phyloP scores from a whole-genome alignment of 2,888 invertebrate species.

The Helicoverpa assulta region DNA sequence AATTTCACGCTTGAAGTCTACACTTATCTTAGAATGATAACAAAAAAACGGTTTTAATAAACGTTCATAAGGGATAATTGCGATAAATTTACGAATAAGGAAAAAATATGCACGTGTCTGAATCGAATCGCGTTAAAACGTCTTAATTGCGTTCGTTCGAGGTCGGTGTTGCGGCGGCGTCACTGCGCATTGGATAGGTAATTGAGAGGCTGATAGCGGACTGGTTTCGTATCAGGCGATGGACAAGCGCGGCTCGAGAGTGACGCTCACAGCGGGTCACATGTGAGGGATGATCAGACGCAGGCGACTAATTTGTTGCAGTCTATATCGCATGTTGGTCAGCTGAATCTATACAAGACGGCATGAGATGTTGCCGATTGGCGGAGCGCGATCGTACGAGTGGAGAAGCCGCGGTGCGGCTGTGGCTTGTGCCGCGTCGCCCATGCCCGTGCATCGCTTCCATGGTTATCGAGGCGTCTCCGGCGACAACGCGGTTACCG shows the following conservation, averaged over 20 bases:
- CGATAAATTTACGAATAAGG: slow-evolving; percentile 85
- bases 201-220: slow-evolving; percentile 77
- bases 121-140: slow-evolving; percentile 87
- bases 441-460: slow-evolving; percentile 60
- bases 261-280: slow-evolving; percentile 43
- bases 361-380: slow-evolving; percentile 7
- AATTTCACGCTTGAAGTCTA: slow-evolving; percentile 82
- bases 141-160: slow-evolving; percentile 86
- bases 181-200: slow-evolving; percentile 72
- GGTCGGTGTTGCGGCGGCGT: slow-evolving; percentile 74
- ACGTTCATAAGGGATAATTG: slow-evolving; percentile 85
- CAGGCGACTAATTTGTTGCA: slow-evolving; percentile 31
- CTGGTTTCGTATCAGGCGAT: slow-evolving; percentile 69
- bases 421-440: slow-evolving; percentile 42
- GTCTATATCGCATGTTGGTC: slow-evolving; percentile 6
- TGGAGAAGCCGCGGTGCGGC: slow-evolving; percentile 19
- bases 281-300: slow-evolving; percentile 22
- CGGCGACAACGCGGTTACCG: slow-evolving; percentile 81
- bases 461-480: slow-evolving; percentile 76
- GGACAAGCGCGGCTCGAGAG: slow-evolving; percentile 47
- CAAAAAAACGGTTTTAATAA: slow-evolving; percentile 83
- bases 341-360: slow-evolving; percentile 13
- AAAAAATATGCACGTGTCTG: slow-evolving; percentile 87
- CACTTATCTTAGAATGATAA: slow-evolving; percentile 76
- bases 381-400: slow-evolving; percentile 4